Percentiles rank a stretch among this genome's conserved stretches.
Conservation (phyloP, 2,888 invertebrate genomes). For the Eubasilissa splendida region DNA sequence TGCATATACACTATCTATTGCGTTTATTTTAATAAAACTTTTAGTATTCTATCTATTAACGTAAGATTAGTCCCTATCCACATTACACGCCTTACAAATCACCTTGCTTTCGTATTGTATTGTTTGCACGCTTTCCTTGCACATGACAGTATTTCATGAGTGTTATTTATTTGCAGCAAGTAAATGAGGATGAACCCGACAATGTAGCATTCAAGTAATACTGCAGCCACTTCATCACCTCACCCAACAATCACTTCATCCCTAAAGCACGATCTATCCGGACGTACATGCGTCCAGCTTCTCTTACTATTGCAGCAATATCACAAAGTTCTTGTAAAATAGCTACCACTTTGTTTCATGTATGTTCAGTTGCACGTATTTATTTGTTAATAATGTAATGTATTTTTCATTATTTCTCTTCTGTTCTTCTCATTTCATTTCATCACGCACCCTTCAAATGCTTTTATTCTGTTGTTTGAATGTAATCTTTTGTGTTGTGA, state of each 20-base stretch:
- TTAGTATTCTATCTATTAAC: too few species aligned
- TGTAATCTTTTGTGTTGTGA: slow-evolving; percentile 17
- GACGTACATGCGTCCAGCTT: not conserved
- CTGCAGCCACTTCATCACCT: slow-evolving; percentile 33
- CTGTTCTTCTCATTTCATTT: slow-evolving; percentile 9
- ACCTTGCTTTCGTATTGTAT: not conserved
- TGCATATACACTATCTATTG: too few species aligned
- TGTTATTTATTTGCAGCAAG: slow-evolving; percentile 63
- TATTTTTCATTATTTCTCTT: not conserved
- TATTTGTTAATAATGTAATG: not conserved
- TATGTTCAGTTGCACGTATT: not conserved
- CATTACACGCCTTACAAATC: not conserved
- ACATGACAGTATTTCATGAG: slow-evolving; percentile 31
- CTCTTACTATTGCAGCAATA: too few species aligned
- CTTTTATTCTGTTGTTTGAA: not conserved
- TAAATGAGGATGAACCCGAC: slow-evolving; percentile 67
- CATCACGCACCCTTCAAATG: not conserved
- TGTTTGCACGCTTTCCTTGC: slow-evolving; percentile 21
- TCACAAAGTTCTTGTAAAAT: not conserved
- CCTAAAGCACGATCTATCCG: not conserved
- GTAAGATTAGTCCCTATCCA: too few species aligned
- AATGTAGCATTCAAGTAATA: slow-evolving; percentile 60
- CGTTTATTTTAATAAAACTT: too few species aligned
- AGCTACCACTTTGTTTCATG: not conserved
- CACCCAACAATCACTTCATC: slow-evolving; percentile 30